Conservation (phyloP, 2,888 invertebrate species). For the Linyphia triangularis region DNA sequence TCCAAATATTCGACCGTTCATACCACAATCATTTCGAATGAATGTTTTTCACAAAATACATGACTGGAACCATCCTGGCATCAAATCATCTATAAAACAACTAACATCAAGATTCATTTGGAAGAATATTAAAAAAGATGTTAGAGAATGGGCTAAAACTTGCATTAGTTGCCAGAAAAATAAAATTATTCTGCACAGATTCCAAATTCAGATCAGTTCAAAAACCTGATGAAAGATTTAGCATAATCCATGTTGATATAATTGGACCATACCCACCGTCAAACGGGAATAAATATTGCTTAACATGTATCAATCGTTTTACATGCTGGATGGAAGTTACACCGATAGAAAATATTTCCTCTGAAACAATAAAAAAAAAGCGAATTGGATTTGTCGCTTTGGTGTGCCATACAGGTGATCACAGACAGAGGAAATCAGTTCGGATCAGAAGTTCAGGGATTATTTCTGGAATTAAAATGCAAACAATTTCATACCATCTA, state of each 20-base stretch:
- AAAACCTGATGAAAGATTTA: not conserved
- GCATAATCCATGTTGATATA: not conserved
- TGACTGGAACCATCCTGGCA: no score
- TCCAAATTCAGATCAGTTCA: not conserved
- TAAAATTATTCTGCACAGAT: not conserved
- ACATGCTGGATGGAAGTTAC: not conserved
- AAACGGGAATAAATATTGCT: not conserved
- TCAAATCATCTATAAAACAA: no score
- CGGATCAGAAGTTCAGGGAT: not conserved
- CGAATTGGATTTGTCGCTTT: not conserved
- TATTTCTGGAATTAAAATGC: not conserved
- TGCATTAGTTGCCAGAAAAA: not conserved
- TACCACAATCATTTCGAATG: no score
- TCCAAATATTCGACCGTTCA: no score
- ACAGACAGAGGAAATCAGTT: not conserved
- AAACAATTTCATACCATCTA: not conserved
- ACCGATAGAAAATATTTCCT: not conserved
- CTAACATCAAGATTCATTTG: not conserved
- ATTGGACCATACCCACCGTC: not conserved
- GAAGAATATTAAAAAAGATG: slow-evolving; percentile 27
- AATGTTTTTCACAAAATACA: no score
- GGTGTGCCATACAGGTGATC: not conserved
- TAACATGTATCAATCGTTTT: not conserved
- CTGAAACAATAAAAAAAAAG: not conserved
- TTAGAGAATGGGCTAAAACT: not conserved